Evolutionary conservation across 2,888 invertebrate species (phyloP), one percentile per base, ranked within the genome.

Genomic region (Charanyca ferruginea): DNA sequence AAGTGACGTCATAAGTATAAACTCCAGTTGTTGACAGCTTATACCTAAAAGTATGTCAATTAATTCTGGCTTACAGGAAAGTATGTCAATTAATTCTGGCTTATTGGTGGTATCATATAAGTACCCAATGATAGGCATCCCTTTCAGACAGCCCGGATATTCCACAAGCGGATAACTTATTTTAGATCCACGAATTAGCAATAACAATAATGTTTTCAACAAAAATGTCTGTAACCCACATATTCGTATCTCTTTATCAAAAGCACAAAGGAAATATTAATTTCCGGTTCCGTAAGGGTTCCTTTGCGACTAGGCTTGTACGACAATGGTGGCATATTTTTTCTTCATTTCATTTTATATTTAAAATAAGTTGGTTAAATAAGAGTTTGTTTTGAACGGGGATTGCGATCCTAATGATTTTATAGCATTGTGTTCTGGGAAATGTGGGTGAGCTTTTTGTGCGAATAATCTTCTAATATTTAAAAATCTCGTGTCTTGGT

Each of bases 241-340:
- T 77, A 73, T 72, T 67, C 67, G 42, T 53, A 67, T 77, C 73
- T 80, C 68, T 78, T 79, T 79, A 83, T 77, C 72, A 77, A 79
- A 77, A 74, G 74, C 73, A 87, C 85, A 88, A 88, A 88, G 86
- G 75, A 84, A 85, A 86, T 87, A 87, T 88, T 90, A 87, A 89
- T 89, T 89, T 88, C 86, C 87, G 89, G 81, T 81, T 71, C 76
- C 70, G 74, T 66, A 81, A 82, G 69, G 62, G 62, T 74, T 66
- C 57, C 49, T 66, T 66, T 79, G 66, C 54, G 59, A 69, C 73
- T 69, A 25, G 48, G 71, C 23, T 59, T 54, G 48, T 44, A 62
- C 44, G 52, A 70, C 47, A 71, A 57, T 57, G 53, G 53, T 54
- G 64, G 51, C 58, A 52, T 54, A 70, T 25, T 53, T 63, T 48